Base-by-base conservation (phyloP, 1,140 invertebrate genomes). In the Brachionus manjavacas region DNA sequence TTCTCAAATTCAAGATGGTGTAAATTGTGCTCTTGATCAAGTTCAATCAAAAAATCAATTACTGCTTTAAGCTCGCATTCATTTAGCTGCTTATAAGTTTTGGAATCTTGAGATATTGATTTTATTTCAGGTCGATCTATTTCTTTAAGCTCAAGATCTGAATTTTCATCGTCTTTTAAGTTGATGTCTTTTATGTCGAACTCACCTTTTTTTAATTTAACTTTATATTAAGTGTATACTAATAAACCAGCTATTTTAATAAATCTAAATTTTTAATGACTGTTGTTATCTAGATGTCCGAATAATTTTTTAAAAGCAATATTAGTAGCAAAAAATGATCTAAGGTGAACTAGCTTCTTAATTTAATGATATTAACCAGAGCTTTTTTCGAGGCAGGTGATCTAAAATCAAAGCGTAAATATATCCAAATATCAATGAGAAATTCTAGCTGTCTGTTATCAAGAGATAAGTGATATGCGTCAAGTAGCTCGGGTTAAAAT, bases 131-230 rank as follows among this genome's bases (percentile, higher is more conserved):
- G 43, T 11, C 25, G 43, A 12, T 52, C 20, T 25, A 52, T 28
- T 49, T 76, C 8, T 49, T 76, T 46, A 12, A 76, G 43, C 31
- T 76, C 72, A 49, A 25, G 14, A 4, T 76, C 41, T 49, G 16
- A 0, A n/a, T 49, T 11, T 25, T 52, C 41, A 0, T 49, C 7
- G 6, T 76, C 72, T 31, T 23, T 76, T 76, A 76, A 76, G 31
- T 76, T 76, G 12, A 76, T 35, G 14, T 76, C 72, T 76, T 76
- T 76, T 12, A 76, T 49, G 20, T 76, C 72, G 14, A 76, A 76
- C 52, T 76, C 72, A 3, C 72, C 72, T 76, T 76, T 35, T 76
- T 35, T 35, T n/a, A 28, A 46, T 35, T 25, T 49, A 49, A 49
- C 14, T 4, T 25, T 49, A 1, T 6, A 68, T 39, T 68, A 68